Evolutionary conservation across 1,140 invertebrate species (phyloP).

Genomic region (Drosophila subpulchrella): DNA sequence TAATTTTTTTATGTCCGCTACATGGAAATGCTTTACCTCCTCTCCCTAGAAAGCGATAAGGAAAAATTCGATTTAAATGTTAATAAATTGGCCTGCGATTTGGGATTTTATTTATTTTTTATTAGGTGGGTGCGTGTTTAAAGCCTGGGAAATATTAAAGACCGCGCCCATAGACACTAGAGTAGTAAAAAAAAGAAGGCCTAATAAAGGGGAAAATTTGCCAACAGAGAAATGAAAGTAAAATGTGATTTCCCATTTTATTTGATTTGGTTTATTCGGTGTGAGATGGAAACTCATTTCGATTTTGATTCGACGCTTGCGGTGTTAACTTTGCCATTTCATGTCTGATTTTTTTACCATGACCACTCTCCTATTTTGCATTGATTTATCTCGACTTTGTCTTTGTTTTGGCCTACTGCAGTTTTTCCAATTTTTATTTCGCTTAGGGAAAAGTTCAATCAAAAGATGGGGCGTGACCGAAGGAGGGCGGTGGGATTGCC

Average conservation of each 20-base stretch:
- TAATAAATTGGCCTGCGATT: conserved; percentile 30
- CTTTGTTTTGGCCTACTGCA: conserved; percentile 38
- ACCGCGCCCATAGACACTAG: conserved; percentile 26
- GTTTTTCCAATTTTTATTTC: conserved; percentile 26
- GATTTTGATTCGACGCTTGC: conserved; percentile 37
- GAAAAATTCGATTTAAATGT: conserved; percentile 54
- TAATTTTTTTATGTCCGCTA: conserved; percentile 23
- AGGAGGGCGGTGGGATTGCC: conserved; percentile 46
- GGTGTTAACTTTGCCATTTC: conserved; percentile 65
- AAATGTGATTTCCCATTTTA: conserved; percentile 24
- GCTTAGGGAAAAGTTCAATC: conserved; percentile 64
- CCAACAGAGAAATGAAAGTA: conserved; percentile 50
- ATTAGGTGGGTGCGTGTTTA: conserved; percentile 1
- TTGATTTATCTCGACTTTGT: conserved; percentile 65
- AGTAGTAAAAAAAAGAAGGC: background rate
- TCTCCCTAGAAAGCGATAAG: conserved; percentile 35
- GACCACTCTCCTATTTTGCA: conserved; percentile 46
- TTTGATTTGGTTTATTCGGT: conserved; percentile 23
- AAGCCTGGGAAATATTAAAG: conserved; percentile 7
- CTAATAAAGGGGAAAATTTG: conserved; percentile 10
- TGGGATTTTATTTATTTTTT: conserved; percentile 2
- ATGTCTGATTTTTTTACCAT: conserved; percentile 11
- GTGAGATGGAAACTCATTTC: conserved; percentile 34
- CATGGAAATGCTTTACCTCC: conserved; percentile 29
- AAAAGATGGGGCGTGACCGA: conserved; percentile 57